Evolutionary conservation across 64 coral and sea anemone species (phyloP), one percentile per base, ranked within the genome.

Genomic region (Astreopora myriophthalma): DNA sequence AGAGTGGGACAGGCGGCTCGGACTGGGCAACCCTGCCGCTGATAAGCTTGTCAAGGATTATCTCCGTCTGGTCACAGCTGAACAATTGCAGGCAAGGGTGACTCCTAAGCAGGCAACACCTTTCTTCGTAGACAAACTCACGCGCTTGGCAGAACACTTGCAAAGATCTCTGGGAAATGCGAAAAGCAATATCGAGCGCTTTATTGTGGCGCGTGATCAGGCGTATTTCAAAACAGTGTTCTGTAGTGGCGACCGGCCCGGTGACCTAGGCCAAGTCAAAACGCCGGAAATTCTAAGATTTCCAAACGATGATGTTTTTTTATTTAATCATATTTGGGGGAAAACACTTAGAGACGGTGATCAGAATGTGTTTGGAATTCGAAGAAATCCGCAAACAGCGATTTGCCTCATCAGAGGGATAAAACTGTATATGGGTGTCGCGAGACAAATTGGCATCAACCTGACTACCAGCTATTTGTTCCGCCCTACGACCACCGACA

Each of bases 21-120:
- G 40, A 44, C 40, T 44, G 40, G 40, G 40, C 40, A 64, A 83
- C 30, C 87, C 87, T 26, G 87, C 87, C 6, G 71, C 87, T 13
- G 71, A 89, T 52, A 89, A 89, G 48, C 62, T 38, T 27, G 44
- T 89, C 14, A 89, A 89, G 30, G 87, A 89, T 31, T 76, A 76
- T 36, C 37, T 89, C 10, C 38, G 70, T 12, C 72, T 89, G 26
- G 73, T 89, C 11, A 62, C 71, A 19, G 79, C 40, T 44, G 40
- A 44, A 44, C 40, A 44, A 44, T 44, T 44, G 40, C 40, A 44
- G 40, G 40, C 40, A 46, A 60, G 79, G 28, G 44, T 75, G 28
- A 75, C 73, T 1, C 73, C 73, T 14, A 75, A 75, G 23, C 73
- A 75, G 31, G 73, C 73, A 11, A 75, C 73, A 35, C 27, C 73